Base-by-base conservation (phyloP, 2,797 vertebrate genomes). In the Oreortyx pictus region DNA sequence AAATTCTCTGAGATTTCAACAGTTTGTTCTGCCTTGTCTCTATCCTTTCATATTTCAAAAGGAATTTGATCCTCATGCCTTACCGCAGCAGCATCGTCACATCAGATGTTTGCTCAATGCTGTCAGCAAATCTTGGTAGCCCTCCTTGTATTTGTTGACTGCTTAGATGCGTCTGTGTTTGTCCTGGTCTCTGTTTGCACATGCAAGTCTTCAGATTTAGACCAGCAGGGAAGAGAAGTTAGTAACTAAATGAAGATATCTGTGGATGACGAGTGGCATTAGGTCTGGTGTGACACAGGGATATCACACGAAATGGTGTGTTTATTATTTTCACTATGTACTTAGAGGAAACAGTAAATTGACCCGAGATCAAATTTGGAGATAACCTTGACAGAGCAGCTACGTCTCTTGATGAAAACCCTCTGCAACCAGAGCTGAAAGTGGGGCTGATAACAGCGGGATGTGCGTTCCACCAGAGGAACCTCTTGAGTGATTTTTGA, bases 121-220 rank as follows among this genome's bases (percentile, higher is more conserved):
- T 92, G 90, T 91, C 93, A 92, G 96, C 92, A 93, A 88, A 93
- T 93, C 90, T 92, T 86, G 73, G 89, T 88, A 74, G 87, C 74
- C 92, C 71, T 92, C 89, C 71, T 81, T 23, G 54, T 96, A 75
- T 94, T 96, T 94, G 82, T 93, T 94, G 95, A 89, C 94, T 95
- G 82, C 94, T 93, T 93, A 92, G 94, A 49, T 82, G 84, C 90
- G 90, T 86, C 56, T 87, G 64, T 90, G 84, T 83, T 93, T 94
- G 89, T 95, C 82, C 85, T 74, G 37, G 70, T 57, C 82, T 94
- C 90, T 92, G 96, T 96, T 96, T 95, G 95, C 93, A 82, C 77
- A 52, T 82, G 64, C 82, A 83, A 86, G 87, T 89, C 89, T 83
- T 70, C 82, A 94, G 95, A 94, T 95, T 96, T 81, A 89, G 89